phyloP scores from a whole-genome alignment of 2,888 invertebrate species.

The Xylocampa areola region DNA sequence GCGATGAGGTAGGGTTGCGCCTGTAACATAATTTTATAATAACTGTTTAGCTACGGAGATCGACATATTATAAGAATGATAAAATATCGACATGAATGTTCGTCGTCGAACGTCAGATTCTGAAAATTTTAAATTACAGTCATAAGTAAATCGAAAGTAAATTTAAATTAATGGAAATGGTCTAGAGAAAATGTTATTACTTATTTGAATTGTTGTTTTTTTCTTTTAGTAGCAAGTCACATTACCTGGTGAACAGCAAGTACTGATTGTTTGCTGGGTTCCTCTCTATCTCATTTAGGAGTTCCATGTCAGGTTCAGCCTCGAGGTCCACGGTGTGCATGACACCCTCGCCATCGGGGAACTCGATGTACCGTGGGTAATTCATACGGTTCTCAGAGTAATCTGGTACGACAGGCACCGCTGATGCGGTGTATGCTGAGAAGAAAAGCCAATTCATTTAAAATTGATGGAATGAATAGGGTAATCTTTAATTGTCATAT shows the following conservation, averaged over 20 bases:
- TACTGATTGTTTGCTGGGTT: slow-evolving; percentile 69
- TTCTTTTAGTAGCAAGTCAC: neutral
- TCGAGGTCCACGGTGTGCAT: slow-evolving; percentile 69
- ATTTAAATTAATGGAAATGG: no score
- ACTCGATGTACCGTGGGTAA: slow-evolving; percentile 69
- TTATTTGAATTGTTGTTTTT: no score
- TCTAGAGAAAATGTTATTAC: no score
- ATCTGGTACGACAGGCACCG: slow-evolving; percentile 60
- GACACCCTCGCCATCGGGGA: slow-evolving; percentile 68
- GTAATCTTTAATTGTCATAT: no score
- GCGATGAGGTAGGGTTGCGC: slow-evolving; percentile 58
- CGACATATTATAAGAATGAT: no score
- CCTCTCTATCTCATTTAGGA: slow-evolving; percentile 63
- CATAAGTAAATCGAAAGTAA: no score
- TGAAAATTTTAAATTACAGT: no score
- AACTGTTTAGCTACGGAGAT: no score
- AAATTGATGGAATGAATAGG: no score
- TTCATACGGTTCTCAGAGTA: slow-evolving; percentile 35
- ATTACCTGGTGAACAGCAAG: slow-evolving; percentile 67
- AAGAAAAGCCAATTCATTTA: neutral
- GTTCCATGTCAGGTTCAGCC: slow-evolving; percentile 60
- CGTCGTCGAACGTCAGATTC: no score
- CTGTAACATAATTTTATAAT: slow-evolving; percentile 54
- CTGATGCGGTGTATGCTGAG: slow-evolving; percentile 61
- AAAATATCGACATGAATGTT: no score